These are phyloP conservation scores for Metacarcinus magister DNA, from an alignment of 2,888 invertebrate genomes.

Conservation along the genomic window DNA sequence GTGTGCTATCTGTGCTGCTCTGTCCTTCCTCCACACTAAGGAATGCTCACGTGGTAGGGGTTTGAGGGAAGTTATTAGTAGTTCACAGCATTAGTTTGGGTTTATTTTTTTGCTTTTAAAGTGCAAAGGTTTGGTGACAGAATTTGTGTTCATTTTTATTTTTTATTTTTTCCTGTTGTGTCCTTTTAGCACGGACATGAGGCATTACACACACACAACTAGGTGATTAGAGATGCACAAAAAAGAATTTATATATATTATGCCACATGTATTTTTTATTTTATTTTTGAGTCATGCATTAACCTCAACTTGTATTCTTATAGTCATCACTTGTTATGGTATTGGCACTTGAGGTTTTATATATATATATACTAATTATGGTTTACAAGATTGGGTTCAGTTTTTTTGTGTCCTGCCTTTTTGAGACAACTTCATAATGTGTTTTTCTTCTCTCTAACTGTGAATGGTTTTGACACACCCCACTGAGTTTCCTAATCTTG, in stretches of 20 bases:
- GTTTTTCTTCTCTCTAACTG: background rate
- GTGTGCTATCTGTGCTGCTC: background rate
- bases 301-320: background rate
- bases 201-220: background rate
- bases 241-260: background rate
- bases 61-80: background rate
- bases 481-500: too few species aligned
- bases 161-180: background rate
- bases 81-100: background rate
- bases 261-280: too few species aligned
- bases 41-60: background rate
- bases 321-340: slow-evolving; percentile 31
- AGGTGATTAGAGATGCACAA: background rate
- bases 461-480: background rate
- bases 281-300: background rate
- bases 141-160: background rate
- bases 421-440: background rate
- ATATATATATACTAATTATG: too few species aligned
- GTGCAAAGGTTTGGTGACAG: background rate
- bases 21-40: background rate
- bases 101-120: background rate
- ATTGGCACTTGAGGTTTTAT: background rate
- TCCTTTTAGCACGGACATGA: background rate
- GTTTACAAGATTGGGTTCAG: too few species aligned
- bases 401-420: background rate